phyloP scores from a whole-genome alignment of 30 jellyfish, hydroid and myxozoan genomes.

The Catostylus mosaicus region DNA sequence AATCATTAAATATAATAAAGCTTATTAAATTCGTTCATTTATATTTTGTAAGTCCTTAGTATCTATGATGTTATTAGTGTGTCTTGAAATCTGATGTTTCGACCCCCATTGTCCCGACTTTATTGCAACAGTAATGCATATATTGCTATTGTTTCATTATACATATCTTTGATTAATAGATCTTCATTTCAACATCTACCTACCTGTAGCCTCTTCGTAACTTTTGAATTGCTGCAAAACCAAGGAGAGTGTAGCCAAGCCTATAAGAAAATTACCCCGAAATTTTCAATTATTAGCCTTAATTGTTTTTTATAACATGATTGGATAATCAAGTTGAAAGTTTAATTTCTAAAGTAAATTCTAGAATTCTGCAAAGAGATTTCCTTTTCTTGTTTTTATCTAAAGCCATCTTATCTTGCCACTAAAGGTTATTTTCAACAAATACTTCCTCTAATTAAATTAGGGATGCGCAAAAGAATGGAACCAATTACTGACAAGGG shows the following conservation, averaged over 20 bases:
- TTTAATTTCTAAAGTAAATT: background rate
- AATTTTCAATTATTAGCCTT: background rate
- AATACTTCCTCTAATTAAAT: background rate
- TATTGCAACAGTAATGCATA: no score
- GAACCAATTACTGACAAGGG: constrained; percentile 12
- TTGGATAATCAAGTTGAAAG: background rate
- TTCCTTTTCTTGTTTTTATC: background rate
- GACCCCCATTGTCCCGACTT: no score
- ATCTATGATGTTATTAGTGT: no score
- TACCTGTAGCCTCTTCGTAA: no score
- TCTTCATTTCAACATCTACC: no score
- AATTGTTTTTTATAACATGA: background rate
- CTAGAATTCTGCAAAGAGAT: background rate
- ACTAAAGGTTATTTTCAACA: background rate
- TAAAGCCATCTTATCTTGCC: background rate
- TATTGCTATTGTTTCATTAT: no score
- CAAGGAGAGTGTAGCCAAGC: background rate
- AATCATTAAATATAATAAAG: no score
- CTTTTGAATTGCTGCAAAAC: no score
- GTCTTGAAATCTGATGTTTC: no score
- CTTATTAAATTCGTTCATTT: no score
- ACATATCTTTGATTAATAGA: no score
- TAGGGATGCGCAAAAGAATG: background rate
- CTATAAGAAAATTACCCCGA: background rate
- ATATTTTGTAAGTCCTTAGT: no score